These are phyloP conservation scores for Drosophila yooni DNA, from an alignment of 2,888 invertebrate species.

Conservation along the genomic window DNA sequence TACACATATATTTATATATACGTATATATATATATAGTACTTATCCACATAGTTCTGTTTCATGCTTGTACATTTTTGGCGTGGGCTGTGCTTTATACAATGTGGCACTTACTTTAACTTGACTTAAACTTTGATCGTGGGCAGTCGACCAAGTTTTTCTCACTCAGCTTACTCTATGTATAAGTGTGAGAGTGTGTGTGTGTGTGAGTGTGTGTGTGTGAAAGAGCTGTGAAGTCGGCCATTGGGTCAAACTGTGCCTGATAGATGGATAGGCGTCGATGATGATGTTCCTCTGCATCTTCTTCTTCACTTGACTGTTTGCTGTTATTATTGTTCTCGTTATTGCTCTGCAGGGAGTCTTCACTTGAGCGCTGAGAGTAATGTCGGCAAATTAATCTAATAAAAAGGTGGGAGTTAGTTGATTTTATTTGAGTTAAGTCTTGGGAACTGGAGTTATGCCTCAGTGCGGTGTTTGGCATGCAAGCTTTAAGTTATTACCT, in stretches of 20 bases:
- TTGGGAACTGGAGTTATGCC: slow-evolving; percentile 49
- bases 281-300: slow-evolving; percentile 47
- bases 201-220: slow-evolving; percentile 32
- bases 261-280: slow-evolving; percentile 75
- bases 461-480: slow-evolving; percentile 29
- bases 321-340: slow-evolving; percentile 24
- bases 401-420: slow-evolving; percentile 72
- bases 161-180: slow-evolving; percentile 3
- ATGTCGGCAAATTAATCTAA: slow-evolving; percentile 77
- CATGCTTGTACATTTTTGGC: slow-evolving; percentile 32
- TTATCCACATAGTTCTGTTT: slow-evolving; percentile 11
- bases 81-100: slow-evolving; percentile 43
- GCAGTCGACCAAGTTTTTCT: slow-evolving; percentile 62
- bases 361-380: slow-evolving; percentile 65
- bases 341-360: slow-evolving; percentile 60
- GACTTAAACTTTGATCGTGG: slow-evolving; percentile 63
- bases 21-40: slow-evolving; percentile 17
- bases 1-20: not conserved
- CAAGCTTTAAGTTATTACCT: slow-evolving; percentile 59
- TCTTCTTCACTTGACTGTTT: slow-evolving; percentile 20
- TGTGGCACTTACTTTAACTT: slow-evolving; percentile 48
- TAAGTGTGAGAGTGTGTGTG: not conserved
- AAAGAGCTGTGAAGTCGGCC: slow-evolving; percentile 80
- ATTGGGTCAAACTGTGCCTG: slow-evolving; percentile 74
- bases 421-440: slow-evolving; percentile 26